Evolutionary conservation across 2,888 invertebrate species (phyloP).

Genomic region (Noctuana brunneofusca): DNA sequence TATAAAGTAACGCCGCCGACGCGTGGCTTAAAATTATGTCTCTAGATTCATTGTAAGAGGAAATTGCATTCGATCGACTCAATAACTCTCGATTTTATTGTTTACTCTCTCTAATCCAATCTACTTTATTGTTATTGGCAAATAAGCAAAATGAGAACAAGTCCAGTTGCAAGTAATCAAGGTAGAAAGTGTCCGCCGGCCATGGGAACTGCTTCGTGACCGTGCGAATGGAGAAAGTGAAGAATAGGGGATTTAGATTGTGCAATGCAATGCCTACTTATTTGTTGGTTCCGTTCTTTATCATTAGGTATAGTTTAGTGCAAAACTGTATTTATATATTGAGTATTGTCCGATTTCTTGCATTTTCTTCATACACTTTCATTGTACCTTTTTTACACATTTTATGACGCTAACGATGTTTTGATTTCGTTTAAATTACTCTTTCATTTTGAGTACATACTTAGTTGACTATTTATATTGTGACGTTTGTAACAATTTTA

Average conservation of each 20-base stretch:
- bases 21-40: not conserved
- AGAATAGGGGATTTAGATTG: constrained; percentile 35
- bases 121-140: constrained; percentile 30
- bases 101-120: constrained; percentile 22
- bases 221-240: constrained; percentile 70
- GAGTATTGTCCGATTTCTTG: not conserved
- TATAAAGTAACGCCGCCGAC: not conserved
- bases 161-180: constrained; percentile 46
- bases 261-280: constrained; percentile 12
- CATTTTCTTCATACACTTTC: not conserved
- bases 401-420: constrained; percentile 1
- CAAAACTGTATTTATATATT: not conserved
- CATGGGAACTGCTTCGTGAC: constrained; percentile 55
- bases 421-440: not conserved
- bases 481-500: not conserved
- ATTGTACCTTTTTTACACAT: not conserved
- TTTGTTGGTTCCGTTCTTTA: constrained; percentile 3
- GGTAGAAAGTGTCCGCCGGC: constrained; percentile 61
- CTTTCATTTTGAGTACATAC: not conserved
- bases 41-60: not conserved
- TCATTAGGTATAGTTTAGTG: not conserved
- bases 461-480: not conserved
- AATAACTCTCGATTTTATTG: constrained; percentile 24
- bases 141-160: constrained; percentile 29
- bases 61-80: constrained; percentile 2